A percentile compares a stretch with the other conserved stretches of the same genome.
These are phyloP conservation scores for Upupa epops DNA, from an alignment of 2,113 vertebrate genomes.

Conservation along the genomic window DNA sequence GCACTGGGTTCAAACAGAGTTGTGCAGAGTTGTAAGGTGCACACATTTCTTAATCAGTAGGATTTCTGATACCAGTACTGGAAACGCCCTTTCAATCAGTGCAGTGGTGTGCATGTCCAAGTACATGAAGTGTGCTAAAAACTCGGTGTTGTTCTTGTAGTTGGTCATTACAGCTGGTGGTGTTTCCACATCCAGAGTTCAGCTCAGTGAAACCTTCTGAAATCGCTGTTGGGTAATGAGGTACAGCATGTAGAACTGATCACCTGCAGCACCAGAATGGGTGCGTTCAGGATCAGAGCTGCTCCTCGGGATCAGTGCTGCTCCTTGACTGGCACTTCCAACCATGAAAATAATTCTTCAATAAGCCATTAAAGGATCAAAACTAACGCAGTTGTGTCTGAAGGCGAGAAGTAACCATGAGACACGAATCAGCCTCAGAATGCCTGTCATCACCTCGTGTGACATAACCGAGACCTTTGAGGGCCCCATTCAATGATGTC, in stretches of 20 bases:
- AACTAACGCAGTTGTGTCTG: background rate
- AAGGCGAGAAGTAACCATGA: background rate
- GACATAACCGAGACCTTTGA: background rate
- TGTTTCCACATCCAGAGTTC: background rate
- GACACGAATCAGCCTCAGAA: background rate
- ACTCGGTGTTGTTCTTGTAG: fast-evolving
- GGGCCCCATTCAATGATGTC: background rate
- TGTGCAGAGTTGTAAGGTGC: background rate
- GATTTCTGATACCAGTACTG: no score
- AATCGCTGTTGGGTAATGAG: background rate
- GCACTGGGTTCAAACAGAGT: background rate
- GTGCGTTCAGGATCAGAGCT: background rate
- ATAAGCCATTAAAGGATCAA: background rate
- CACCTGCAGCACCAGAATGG: background rate
- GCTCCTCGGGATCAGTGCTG: background rate
- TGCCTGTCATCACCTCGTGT: background rate
- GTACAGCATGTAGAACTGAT: background rate
- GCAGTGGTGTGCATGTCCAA: background rate
- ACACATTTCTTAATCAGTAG: background rate
- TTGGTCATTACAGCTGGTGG: background rate
- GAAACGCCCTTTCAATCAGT: background rate
- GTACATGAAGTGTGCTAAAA: background rate
- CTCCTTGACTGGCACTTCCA: background rate
- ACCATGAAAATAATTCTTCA: background rate
- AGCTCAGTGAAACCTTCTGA: background rate